Evolutionary conservation across 2,113 vertebrate genomes (phyloP).

Genomic region (Camarhynchus parvulus): DNA sequence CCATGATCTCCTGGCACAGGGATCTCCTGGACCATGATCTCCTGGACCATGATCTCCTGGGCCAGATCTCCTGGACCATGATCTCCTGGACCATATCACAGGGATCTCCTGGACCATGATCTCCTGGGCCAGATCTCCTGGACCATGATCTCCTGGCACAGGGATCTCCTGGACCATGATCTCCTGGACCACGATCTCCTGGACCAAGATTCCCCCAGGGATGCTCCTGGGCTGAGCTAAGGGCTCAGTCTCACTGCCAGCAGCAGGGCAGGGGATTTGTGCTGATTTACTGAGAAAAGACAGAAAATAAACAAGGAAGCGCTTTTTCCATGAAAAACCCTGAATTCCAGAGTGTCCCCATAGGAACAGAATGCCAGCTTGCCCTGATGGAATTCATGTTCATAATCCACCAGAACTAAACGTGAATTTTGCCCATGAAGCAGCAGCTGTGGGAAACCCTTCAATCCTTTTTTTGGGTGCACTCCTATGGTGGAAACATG

Average conservation of each 20-base stretch:
- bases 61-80: background rate
- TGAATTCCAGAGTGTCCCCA: background rate
- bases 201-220: background rate
- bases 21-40: too few relatives aligned
- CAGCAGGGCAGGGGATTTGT: background rate
- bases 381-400: background rate
- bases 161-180: too few relatives aligned
- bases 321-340: background rate
- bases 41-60: background rate
- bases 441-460: background rate
- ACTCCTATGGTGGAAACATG: background rate
- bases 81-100: too few relatives aligned
- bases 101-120: too few relatives aligned
- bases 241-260: background rate
- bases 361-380: background rate
- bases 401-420: background rate
- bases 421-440: background rate
- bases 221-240: background rate
- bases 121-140: too few relatives aligned
- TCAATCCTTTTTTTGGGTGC: background rate
- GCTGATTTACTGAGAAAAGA: background rate
- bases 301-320: background rate
- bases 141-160: too few relatives aligned
- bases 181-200: too few relatives aligned
- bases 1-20: too few relatives aligned